Conservation (phyloP, 2,113 vertebrate genomes). For the Thamnaconus septentrionalis region DNA sequence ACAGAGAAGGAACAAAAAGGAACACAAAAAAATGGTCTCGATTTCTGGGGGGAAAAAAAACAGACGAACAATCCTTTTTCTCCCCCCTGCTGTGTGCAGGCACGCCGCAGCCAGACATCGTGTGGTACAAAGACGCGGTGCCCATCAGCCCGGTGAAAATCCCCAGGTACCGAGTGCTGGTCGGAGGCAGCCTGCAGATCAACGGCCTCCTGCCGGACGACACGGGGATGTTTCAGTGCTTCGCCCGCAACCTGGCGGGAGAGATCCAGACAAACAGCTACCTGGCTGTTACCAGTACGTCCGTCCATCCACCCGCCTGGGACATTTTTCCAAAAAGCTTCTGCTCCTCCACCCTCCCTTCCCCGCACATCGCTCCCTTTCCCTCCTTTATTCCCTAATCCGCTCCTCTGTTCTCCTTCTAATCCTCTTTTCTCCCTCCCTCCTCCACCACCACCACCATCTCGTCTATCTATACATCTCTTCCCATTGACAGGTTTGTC, state of each 20-base stretch:
- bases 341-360: constrained; percentile 15
- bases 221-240: constrained; percentile 98
- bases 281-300: constrained; percentile 94
- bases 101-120: constrained; percentile 85
- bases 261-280: constrained; percentile 97
- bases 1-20: constrained; percentile 1
- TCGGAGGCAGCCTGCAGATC: constrained; percentile 90
- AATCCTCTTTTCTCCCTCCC: constrained; percentile 51
- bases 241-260: constrained; percentile 87
- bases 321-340: constrained; percentile 14
- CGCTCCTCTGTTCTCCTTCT: constrained; percentile 40
- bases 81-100: constrained; percentile 73
- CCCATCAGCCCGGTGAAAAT: constrained; percentile 83
- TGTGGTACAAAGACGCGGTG: constrained; percentile 94
- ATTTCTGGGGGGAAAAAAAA: constrained; percentile 2
- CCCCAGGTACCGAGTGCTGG: constrained; percentile 84
- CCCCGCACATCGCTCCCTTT: constrained; percentile 12
- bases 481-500: constrained; percentile 60
- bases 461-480: constrained; percentile 53
- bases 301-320: background rate
- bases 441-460: constrained; percentile 38
- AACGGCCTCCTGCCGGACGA: constrained; percentile 90
- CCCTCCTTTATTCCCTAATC: constrained; percentile 33
- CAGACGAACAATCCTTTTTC: background rate
- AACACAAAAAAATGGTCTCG: constrained; percentile 10